Percentiles rank a stretch among this genome's conserved stretches.
These are phyloP conservation scores for Diarsia mendica DNA, from an alignment of 2,888 invertebrate species.

Conservation along the genomic window DNA sequence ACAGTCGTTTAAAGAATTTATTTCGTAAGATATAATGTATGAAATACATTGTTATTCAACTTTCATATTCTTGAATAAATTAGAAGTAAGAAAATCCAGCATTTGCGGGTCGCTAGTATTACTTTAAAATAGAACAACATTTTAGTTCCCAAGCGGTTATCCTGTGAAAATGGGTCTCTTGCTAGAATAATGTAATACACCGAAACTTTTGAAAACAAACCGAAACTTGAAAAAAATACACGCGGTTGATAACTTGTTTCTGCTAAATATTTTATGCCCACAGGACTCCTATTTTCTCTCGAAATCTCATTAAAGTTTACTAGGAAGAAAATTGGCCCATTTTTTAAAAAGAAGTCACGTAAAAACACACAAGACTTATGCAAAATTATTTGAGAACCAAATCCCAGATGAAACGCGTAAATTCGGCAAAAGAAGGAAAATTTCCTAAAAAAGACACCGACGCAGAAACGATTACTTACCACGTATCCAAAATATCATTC, in stretches of 20 bases:
- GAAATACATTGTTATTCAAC: background rate
- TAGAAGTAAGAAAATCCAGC: background rate
- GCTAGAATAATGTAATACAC: background rate
- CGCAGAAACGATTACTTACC: too few species aligned
- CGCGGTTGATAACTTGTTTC: background rate
- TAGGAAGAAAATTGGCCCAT: background rate
- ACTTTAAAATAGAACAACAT: background rate
- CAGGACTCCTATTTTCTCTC: background rate
- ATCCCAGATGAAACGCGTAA: background rate
- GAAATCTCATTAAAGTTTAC: background rate
- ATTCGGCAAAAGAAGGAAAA: background rate
- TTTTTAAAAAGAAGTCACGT: background rate
- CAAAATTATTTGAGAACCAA: background rate
- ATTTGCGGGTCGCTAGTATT: background rate
- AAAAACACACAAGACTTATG: background rate
- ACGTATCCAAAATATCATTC: too few species aligned
- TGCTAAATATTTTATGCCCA: background rate
- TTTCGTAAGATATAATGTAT: background rate
- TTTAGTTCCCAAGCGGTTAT: background rate
- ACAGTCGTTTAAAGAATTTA: background rate
- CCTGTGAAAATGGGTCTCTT: background rate
- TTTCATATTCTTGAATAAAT: background rate
- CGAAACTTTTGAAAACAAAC: constrained; percentile 23
- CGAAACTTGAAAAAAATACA: background rate
- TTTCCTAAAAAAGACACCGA: background rate